Conservation (phyloP, 2,113 vertebrate species). For the Gavia stellata region DNA sequence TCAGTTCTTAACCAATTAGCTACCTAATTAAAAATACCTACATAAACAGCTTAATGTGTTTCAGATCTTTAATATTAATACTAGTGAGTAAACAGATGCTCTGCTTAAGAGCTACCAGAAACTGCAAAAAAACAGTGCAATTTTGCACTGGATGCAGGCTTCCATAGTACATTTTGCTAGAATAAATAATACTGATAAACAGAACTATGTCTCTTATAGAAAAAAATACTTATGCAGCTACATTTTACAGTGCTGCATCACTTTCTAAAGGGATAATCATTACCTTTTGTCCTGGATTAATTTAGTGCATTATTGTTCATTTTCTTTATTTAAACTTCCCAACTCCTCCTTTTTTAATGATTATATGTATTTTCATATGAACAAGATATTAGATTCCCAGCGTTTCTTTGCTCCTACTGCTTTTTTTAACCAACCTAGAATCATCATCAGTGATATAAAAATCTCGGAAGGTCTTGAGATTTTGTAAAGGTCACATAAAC, state of each 20-base stretch:
- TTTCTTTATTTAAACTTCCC: background rate
- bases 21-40: background rate
- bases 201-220: background rate
- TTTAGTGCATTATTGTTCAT: background rate
- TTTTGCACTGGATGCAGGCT: background rate
- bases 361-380: background rate
- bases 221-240: background rate
- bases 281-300: background rate
- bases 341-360: background rate
- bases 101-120: background rate
- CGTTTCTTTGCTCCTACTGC: background rate
- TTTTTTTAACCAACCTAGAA: background rate
- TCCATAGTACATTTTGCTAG: background rate
- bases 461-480: background rate
- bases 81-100: background rate
- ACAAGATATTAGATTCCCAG: background rate
- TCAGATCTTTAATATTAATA: background rate
- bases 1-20: background rate
- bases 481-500: background rate
- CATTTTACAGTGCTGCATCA: background rate
- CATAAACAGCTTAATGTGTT: background rate
- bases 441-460: background rate
- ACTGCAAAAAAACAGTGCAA: background rate
- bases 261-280: background rate
- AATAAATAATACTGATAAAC: background rate